Conservation (phyloP, 2,888 invertebrate genomes). For the Sesia apiformis region DNA sequence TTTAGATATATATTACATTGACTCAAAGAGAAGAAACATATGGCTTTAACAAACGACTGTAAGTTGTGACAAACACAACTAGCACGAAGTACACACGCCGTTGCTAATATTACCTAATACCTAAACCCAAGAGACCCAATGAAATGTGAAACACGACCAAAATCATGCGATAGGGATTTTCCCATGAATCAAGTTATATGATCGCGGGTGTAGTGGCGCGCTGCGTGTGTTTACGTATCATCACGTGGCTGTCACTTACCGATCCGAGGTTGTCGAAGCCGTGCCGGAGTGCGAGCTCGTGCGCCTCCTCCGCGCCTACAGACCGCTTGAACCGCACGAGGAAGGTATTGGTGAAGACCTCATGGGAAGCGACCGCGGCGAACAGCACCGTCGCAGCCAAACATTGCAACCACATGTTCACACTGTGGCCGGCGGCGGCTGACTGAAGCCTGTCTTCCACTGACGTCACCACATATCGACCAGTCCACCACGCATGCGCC, state of each 20-base stretch:
- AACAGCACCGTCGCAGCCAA: conserved; percentile 56
- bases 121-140: too few species aligned
- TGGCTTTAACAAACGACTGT: too few species aligned
- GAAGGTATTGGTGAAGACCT: conserved; percentile 97
- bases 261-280: conserved; percentile 96
- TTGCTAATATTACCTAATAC: too few species aligned
- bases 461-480: conserved; percentile 70
- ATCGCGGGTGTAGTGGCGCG: conserved; percentile 2
- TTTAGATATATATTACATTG: too few species aligned
- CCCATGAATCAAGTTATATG: too few species aligned
- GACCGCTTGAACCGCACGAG: conserved; percentile 90
- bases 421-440: conserved; percentile 54
- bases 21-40: too few species aligned
- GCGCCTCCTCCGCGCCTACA: conserved; percentile 84
- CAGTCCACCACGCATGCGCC: conserved; percentile 51
- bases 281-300: conserved; percentile 87
- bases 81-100: too few species aligned
- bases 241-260: conserved; percentile 82
- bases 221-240: conserved; percentile 56
- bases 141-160: too few species aligned
- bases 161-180: too few species aligned
- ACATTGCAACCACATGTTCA: conserved; percentile 66
- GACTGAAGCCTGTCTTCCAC: conserved; percentile 49
- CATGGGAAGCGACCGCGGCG: conserved; percentile 57
- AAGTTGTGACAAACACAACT: too few species aligned